Evolutionary conservation across 1,140 invertebrate genomes (phyloP), one percentile per base, ranked within the genome.

Genomic region (Drosophila tani): DNA sequence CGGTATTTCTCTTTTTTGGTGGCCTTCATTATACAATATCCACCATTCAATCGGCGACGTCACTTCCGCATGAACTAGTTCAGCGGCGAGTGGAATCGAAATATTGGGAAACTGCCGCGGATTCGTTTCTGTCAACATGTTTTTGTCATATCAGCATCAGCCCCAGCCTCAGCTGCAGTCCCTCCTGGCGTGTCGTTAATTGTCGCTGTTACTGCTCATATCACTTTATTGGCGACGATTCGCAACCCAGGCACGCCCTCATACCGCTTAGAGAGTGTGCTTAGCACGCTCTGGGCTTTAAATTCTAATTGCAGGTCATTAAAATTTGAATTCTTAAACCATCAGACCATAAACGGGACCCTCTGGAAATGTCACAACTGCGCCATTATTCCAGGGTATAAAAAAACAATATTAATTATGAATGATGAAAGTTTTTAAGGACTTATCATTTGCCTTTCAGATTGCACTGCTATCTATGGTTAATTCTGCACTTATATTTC

Each of bases 31-130:
- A 79, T 63, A 82, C 64, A 74, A 75, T 75, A 73, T 73, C 45
- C 69, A 71, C 57, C 56, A 51, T 32, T 67, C 65, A 63, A 56
- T 64, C 57, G 29, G 69, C 76, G 51, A 57, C 65, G 57, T 85
- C 82, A 82, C 82, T 88, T 87, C 84, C 84, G 84, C 59, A 75
- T 73, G 67, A 83, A 80, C 80, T 75, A 77, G 84, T 86, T 87
- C 38, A 40, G 45, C 17, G 41, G 56, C 11, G 35, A 77, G 17
- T 69, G 69, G 63, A 46, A 17, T 57, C 40, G 41, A 77, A 55
- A 21, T 77, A 77, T 82, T 75, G 67, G 63, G 74, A 73, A 82
- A 82, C 41, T 43, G 53, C 60, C 38, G 5, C 24, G 17, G 35
- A 51, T 55, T 62, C 57, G 40, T 21, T 19, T 46, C 24, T 60